A percentile compares a stretch with the other conserved stretches of the same genome.
phyloP scores from a whole-genome alignment of 2,888 invertebrate species.

The Volucella inanis region DNA sequence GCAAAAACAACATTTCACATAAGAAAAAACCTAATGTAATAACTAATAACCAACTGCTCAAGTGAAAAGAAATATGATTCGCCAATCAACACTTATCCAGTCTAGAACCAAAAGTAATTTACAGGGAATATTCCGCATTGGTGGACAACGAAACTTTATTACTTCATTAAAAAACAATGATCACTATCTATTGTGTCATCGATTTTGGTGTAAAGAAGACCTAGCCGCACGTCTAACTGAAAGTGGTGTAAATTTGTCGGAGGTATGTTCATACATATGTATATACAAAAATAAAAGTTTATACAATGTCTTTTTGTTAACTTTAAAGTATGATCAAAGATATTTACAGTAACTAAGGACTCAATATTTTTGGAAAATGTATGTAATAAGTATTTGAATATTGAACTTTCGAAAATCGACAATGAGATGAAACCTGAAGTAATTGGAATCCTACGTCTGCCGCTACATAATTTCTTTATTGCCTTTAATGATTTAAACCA shows the following conservation, averaged over 20 bases:
- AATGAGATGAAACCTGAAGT: constrained; percentile 80
- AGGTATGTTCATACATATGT: constrained; percentile 76
- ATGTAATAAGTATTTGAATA: constrained; percentile 84
- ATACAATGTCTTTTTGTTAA: constrained; percentile 12
- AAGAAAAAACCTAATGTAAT: no score
- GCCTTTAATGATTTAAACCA: constrained; percentile 85
- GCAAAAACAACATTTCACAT: no score
- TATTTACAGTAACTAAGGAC: constrained; percentile 85
- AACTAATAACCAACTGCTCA: no score
- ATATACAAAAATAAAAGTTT: not conserved
- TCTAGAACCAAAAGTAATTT: not conserved
- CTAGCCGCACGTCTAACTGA: constrained; percentile 75
- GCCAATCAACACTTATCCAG: no score
- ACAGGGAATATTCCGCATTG: constrained; percentile 49
- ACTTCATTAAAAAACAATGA: constrained; percentile 41
- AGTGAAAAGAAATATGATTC: no score
- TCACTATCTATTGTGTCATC: constrained; percentile 78
- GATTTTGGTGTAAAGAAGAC: constrained; percentile 81
- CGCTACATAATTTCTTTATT: constrained; percentile 86
- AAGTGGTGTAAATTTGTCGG: constrained; percentile 78
- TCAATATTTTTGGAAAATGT: constrained; percentile 84
- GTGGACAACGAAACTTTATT: constrained; percentile 41
- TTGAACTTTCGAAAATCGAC: constrained; percentile 84
- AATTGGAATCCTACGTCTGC: constrained; percentile 84
- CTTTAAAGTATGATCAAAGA: constrained; percentile 75